Evolutionary conservation across 2,113 vertebrate genomes (phyloP), one percentile per base, ranked within the genome.

Genomic region (Elachura formosa): DNA sequence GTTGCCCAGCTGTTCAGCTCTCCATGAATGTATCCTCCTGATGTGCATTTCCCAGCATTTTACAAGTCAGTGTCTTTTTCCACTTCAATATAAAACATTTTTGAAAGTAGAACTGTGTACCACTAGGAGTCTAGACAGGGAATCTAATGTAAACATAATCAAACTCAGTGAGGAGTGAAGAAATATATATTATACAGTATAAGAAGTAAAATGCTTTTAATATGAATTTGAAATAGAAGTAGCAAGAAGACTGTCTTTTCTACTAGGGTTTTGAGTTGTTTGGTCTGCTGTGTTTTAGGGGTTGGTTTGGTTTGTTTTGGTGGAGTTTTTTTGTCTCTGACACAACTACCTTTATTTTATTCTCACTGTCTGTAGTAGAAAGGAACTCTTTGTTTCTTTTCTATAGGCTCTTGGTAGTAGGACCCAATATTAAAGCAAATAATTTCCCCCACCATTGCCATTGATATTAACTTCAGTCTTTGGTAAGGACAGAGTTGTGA

Each of bases 1-100:
- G 41, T 74, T 90, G 76, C 89, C 86, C 91, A 94, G 87, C 93
- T 94, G 71, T 87, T 89, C 62, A 62, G n/a, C 49, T 84, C 54
- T 93, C 52, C 56, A 43, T 75, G 66, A 91, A 91, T 52, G 29
- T 36, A 76, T 87, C 34, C 21, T 89, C 40, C 61, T 78, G 34
- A 34, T 71, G 48, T 49, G 41, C 29, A 19, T 77, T 90, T 92
- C 73, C 55, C 46, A 84, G 76, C 2, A 1, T 73, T 90, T 90
- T 90, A 80, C 55, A 84, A 74, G 77, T 67, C 63, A 73, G 25
- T 54, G 67, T 77, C 63, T 26, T 46, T 17, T 77, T 81, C 56
- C 52, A 36, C 49, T 69, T 92, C 79, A 81, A 28, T n/a, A 59
- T 51, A 81, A 75, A 78, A 82, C 16, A 38, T 71, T 88, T 81